These are phyloP conservation scores for Plemyria rubiginata DNA, from an alignment of 2,888 invertebrate species.

Conservation along the genomic window DNA sequence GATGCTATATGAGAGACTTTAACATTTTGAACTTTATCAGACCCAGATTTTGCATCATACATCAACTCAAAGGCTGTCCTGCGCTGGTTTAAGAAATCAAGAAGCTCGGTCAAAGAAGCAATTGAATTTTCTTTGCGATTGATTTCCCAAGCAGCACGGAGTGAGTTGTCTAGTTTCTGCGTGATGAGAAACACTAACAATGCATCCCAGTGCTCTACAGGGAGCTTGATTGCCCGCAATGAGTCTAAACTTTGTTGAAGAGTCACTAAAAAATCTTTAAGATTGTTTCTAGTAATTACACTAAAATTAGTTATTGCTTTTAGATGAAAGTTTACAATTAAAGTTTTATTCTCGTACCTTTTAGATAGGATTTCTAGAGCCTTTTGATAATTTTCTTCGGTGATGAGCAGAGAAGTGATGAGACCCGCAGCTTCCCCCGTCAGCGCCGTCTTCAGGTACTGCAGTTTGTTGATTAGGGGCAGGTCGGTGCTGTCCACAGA, in stretches of 20 bases:
- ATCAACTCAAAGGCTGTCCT: not conserved
- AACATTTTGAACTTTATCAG: not conserved
- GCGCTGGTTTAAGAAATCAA: not conserved
- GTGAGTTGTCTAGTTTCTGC: not conserved
- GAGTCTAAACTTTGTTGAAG: not conserved
- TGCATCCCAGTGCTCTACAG: not conserved
- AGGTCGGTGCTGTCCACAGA: not conserved
- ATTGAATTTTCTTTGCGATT: not conserved
- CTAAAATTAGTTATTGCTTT: not conserved
- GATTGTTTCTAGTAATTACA: not conserved
- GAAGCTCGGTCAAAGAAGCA: not conserved
- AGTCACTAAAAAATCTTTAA: not conserved
- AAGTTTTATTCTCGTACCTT: not conserved
- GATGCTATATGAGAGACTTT: not conserved
- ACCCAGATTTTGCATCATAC: not conserved
- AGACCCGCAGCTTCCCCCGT: not conserved
- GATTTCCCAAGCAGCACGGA: not conserved
- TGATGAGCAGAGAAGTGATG: not conserved
- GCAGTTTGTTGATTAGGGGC: not conserved
- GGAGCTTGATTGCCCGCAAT: not conserved
- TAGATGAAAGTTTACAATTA: not conserved
- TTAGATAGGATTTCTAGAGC: not conserved
- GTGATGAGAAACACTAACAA: not conserved
- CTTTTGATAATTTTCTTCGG: not conserved
- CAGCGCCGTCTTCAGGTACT: not conserved